phyloP scores from a whole-genome alignment of 30 jellyfish, hydroid and myxozoan species.

The Chironex yamaguchii region DNA sequence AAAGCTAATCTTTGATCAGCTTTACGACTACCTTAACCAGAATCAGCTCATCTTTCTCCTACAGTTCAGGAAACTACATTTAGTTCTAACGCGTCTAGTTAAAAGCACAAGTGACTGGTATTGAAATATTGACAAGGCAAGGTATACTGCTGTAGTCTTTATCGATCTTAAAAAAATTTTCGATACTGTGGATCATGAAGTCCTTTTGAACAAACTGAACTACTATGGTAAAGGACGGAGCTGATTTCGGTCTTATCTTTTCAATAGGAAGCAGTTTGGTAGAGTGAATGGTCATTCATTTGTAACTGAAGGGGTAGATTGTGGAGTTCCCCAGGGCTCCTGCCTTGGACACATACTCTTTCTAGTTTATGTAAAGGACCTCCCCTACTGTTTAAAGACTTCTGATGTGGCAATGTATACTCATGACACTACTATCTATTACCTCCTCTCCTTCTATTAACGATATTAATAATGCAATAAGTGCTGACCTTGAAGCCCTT shows the following conservation, averaged over 20 bases:
- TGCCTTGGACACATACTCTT: slow-evolving; percentile 31
- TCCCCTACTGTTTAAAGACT: slow-evolving; percentile 54
- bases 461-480: no score
- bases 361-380: slow-evolving; percentile 13
- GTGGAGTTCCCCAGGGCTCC: slow-evolving; percentile 58
- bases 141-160: slow-evolving; percentile 48
- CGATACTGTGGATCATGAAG: slow-evolving; percentile 34
- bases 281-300: slow-evolving; percentile 43
- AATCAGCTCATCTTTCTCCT: slow-evolving; percentile 44
- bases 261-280: slow-evolving; percentile 33
- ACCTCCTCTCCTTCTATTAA: no score
- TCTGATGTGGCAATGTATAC: slow-evolving; percentile 52
- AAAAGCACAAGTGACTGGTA: slow-evolving; percentile 63
- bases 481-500: no score
- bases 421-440: slow-evolving; percentile 38
- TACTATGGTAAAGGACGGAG: slow-evolving; percentile 44
- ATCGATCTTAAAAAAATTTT: slow-evolving; percentile 54
- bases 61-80: slow-evolving; percentile 56
- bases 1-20: slow-evolving; percentile 51
- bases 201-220: slow-evolving; percentile 38
- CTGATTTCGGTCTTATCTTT: slow-evolving; percentile 30
- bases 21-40: slow-evolving; percentile 50
- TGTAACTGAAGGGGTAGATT: slow-evolving; percentile 9
- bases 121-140: slow-evolving; percentile 49
- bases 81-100: slow-evolving; percentile 43